Conservation (phyloP, 2,888 invertebrate species). For the Synanthedon myopaeformis region DNA sequence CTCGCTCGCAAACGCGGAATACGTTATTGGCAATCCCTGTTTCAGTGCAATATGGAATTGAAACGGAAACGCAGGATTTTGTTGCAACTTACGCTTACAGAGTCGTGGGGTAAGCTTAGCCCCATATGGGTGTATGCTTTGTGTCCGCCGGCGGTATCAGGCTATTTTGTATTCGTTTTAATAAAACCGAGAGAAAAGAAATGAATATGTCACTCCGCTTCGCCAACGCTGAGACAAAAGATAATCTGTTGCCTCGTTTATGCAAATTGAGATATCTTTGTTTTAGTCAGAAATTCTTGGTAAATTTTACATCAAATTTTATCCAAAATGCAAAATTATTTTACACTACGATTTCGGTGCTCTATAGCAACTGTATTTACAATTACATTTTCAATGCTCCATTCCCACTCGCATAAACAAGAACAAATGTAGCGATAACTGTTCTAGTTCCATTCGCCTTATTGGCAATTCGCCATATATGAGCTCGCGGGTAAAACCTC, state of each 20-base stretch:
- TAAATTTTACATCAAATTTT: no score
- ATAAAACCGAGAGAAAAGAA: constrained; percentile 32
- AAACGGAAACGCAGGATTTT: constrained; percentile 51
- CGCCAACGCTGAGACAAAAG: background rate
- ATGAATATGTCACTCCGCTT: constrained; percentile 22
- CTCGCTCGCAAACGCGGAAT: constrained; percentile 42
- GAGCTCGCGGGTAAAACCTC: constrained; percentile 24
- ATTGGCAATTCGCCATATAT: constrained; percentile 45
- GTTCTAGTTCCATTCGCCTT: constrained; percentile 42
- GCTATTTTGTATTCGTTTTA: constrained; percentile 39
- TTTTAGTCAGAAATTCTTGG: no score
- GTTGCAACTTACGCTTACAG: constrained; percentile 43
- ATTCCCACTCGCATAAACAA: constrained; percentile 21
- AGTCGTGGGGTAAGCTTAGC: constrained; percentile 39
- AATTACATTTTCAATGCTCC: constrained; percentile 10
- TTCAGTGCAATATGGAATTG: constrained; percentile 44
- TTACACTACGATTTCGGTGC: no score
- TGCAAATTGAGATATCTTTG: no score
- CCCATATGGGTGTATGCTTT: constrained; percentile 32
- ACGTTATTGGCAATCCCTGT: constrained; percentile 40
- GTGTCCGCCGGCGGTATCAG: constrained; percentile 27
- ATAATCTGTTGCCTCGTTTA: background rate
- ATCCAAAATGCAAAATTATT: no score
- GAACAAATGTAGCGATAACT: constrained; percentile 36
- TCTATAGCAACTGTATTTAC: background rate